Percentiles rank a stretch among this genome's conserved stretches.
These are phyloP conservation scores for Hippopotamus amphibius DNA, from an alignment of 2,113 vertebrate species.

Conservation along the genomic window DNA sequence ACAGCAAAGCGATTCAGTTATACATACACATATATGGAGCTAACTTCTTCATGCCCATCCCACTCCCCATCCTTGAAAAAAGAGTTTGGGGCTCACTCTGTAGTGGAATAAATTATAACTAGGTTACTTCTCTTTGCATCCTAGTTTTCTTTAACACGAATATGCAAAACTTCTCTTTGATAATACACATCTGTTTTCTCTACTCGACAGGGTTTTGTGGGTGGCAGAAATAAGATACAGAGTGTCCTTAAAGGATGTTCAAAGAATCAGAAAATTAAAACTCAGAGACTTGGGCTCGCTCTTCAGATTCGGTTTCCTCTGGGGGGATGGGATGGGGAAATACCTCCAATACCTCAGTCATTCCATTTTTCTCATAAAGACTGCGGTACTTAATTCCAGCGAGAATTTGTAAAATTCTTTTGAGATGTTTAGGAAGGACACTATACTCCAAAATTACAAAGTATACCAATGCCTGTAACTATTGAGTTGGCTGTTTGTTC, in stretches of 20 bases:
- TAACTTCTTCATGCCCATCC: neutral
- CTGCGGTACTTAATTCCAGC: neutral
- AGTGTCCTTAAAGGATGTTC: neutral
- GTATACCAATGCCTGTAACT: neutral
- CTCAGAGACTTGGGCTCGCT: neutral
- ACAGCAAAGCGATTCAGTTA: neutral
- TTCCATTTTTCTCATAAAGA: slow-evolving; percentile 11
- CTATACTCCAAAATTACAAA: neutral
- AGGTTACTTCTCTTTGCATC: neutral
- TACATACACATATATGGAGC: neutral
- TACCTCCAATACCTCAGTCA: neutral
- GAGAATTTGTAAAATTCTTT: slow-evolving; percentile 17
- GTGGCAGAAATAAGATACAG: neutral
- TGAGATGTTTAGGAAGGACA: neutral
- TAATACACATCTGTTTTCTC: neutral
- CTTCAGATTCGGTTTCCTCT: neutral
- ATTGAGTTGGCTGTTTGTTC: neutral
- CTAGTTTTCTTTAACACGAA: neutral
- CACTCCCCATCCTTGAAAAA: neutral
- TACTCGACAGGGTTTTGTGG: neutral
- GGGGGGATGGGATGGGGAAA: neutral
- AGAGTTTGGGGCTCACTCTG: neutral
- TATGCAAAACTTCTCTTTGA: neutral
- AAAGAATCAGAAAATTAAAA: slow-evolving; percentile 46
- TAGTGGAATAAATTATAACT: neutral